Conservation (phyloP, 2,888 invertebrate species). For the Nomada ferruginata region DNA sequence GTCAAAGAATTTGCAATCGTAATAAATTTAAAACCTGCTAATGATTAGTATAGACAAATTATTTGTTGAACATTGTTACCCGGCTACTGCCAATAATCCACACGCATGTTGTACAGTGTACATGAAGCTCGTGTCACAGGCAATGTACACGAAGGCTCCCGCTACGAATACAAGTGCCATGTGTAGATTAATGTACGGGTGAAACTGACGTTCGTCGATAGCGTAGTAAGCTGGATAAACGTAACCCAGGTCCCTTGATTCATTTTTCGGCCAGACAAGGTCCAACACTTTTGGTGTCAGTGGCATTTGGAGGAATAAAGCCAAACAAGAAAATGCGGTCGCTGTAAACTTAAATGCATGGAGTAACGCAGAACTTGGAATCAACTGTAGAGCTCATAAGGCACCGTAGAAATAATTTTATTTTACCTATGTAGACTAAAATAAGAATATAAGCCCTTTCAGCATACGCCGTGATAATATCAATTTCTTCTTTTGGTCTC, state of each 20-base stretch:
- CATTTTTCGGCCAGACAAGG: constrained; percentile 10
- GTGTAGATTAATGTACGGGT: background rate
- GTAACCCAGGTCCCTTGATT: background rate
- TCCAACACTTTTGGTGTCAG: constrained; percentile 3
- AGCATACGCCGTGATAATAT: constrained; percentile 3
- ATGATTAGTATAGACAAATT: too few relatives aligned
- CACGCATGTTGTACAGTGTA: constrained; percentile 28
- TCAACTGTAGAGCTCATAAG: background rate
- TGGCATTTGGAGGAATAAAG: background rate
- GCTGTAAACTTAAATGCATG: background rate
- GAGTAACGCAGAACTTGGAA: too few relatives aligned
- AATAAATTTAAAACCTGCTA: too few relatives aligned
- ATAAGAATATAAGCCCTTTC: background rate
- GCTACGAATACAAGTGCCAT: background rate
- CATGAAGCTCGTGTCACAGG: constrained; percentile 21
- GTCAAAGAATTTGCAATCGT: background rate
- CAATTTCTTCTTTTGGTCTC: background rate
- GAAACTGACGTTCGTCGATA: background rate
- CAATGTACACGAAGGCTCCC: background rate
- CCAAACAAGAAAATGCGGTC: background rate
- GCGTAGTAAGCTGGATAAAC: constrained; percentile 15
- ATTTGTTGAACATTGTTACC: constrained; percentile 5
- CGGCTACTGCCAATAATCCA: constrained; percentile 4
- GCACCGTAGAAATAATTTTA: too few relatives aligned
- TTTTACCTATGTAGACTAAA: background rate